A percentile compares a stretch with the other conserved stretches of the same genome.
Conservation (phyloP, 2,888 invertebrate genomes). For the Synergus laeviventris region DNA sequence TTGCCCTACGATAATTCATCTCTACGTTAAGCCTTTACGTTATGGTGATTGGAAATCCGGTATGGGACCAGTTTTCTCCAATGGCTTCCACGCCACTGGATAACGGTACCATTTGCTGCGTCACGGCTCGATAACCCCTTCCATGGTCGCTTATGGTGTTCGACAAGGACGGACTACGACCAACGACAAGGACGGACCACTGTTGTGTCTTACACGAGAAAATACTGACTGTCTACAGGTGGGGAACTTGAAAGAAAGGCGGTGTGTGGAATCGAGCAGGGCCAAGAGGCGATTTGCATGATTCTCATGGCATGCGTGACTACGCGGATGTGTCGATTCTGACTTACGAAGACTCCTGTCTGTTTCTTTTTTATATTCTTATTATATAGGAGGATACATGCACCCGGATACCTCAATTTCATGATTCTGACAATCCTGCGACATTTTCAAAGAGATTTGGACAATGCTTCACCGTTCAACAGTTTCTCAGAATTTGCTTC, state of each 20-base stretch:
- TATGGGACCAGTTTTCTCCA: constrained; percentile 29
- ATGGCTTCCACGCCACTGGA: constrained; percentile 67
- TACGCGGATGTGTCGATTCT: constrained; percentile 66
- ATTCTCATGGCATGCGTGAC: constrained; percentile 64
- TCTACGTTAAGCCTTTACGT: background rate
- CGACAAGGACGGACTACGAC: constrained; percentile 55
- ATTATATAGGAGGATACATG: background rate
- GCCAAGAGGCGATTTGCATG: constrained; percentile 63
- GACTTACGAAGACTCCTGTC: constrained; percentile 47
- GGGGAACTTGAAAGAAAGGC: constrained; percentile 49
- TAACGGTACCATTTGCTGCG: constrained; percentile 72
- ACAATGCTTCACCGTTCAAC: background rate
- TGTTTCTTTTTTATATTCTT: constrained; percentile 40
- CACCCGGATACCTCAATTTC: constrained; percentile 14
- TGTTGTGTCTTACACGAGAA: constrained; percentile 44
- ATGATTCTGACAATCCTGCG: background rate
- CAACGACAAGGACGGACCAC: constrained; percentile 62
- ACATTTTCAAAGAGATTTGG: background rate
- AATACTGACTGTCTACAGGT: constrained; percentile 40
- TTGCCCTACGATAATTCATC: background rate
- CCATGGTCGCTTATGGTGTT: constrained; percentile 51
- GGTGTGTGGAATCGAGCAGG: constrained; percentile 1
- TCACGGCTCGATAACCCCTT: constrained; percentile 65
- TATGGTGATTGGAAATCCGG: constrained; percentile 23
- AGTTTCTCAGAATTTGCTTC: background rate